These are phyloP conservation scores for Saguinus imperator DNA, from an alignment of 2,113 vertebrate species.

Conservation along the genomic window DNA sequence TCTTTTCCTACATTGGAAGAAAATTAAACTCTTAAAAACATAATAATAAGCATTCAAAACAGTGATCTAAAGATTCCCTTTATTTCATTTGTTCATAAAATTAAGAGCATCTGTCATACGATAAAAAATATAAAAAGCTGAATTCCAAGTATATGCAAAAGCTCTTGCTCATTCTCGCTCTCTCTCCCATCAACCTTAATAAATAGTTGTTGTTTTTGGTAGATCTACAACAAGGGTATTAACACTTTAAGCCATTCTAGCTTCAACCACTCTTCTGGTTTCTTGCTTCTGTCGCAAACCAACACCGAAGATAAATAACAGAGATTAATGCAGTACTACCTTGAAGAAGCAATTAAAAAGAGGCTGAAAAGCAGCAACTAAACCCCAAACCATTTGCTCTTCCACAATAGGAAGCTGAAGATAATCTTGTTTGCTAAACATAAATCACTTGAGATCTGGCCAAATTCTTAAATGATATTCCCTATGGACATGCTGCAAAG, in stretches of 20 bases:
- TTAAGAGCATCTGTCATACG: neutral
- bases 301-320: neutral
- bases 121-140: neutral
- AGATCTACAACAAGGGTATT: neutral
- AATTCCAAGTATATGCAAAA: neutral
- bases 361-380: conserved; percentile 61
- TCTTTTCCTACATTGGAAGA: neutral
- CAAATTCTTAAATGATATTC: conserved; percentile 35
- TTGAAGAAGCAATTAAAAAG: conserved; percentile 64
- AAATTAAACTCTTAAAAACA: conserved; percentile 38
- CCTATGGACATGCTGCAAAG: conserved; percentile 42
- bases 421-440: conserved; percentile 68
- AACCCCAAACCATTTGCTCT: conserved; percentile 54
- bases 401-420: conserved; percentile 62
- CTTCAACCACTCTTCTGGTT: neutral
- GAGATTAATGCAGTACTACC: conserved; percentile 59
- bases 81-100: conserved; percentile 41
- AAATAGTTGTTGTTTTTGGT: neutral
- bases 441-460: conserved; percentile 54
- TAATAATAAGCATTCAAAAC: conserved; percentile 13
- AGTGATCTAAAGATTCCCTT: neutral
- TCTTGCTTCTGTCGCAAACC: neutral
- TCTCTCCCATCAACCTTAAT: neutral
- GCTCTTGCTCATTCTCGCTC: neutral
- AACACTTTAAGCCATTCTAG: neutral